Evolutionary conservation across 2,113 vertebrate genomes (phyloP), one percentile per base, ranked within the genome.

Genomic region (Gobio gobio): DNA sequence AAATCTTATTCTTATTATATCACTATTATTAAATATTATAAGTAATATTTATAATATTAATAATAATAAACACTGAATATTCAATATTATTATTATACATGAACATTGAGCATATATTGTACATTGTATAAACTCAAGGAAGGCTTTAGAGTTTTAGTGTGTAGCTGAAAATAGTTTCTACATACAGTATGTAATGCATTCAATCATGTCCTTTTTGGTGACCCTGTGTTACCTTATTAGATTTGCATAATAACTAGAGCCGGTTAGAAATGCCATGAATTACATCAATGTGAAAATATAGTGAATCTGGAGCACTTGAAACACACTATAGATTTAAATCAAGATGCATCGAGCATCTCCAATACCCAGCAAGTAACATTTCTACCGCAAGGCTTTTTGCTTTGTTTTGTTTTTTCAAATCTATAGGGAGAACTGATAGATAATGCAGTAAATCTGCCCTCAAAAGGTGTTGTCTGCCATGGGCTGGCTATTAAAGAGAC

Each of bases 391-490:
- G 54, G 14, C 12, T 61, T 78, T n/a, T 59, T 10, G 29, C 29
- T 59, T 20, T 59, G 4, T 20, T 12, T 10, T 24, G 10, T 26
- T 26, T n/a, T 59, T 56, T 20, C n/a, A 1, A 3, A n/a, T 24
- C 1, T 26, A 24, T 12, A 61, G 10, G 10, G 4, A 24, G 10
- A 13, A 73, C 70, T 45, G 22, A 24, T 45, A 24, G n/a, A 79
- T 45, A n/a, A 79, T 26, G 4, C 43, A 63, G 40, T 40, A 8
- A 78, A 54, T n/a, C 54, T 36, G 51, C 54, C 33, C 10, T 78
- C 76, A 58, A 87, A 87, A 54, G 45, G 18, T 29, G 24, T 14
- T 26, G 68, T 58, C 68, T 51, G 33, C 40, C n/a, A 14, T 36
- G 7, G 43, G 5, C 59, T 77, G 54, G 78, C 63, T 64, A 63